phyloP scores from a whole-genome alignment of 2,888 invertebrate species.

The Chrysolina haemoptera region DNA sequence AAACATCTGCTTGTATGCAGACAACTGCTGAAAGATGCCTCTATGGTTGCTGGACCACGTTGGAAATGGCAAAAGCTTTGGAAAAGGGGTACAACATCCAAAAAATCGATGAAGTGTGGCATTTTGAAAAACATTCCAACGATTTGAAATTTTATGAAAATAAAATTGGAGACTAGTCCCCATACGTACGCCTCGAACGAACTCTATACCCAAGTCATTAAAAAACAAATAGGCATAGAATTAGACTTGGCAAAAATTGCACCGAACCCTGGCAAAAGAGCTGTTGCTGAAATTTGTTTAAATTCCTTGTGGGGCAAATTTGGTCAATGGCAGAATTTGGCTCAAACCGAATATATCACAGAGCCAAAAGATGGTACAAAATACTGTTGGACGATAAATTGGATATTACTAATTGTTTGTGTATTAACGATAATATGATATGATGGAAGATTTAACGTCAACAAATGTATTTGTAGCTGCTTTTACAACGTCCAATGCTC shows the following conservation, averaged over 20 bases:
- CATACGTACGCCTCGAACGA: conserved; percentile 44
- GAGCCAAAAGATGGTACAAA: conserved; percentile 38
- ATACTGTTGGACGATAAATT: conserved; percentile 43
- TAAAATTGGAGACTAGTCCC: conserved; percentile 36
- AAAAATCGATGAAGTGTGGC: too few relatives aligned
- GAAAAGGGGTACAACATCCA: conserved; percentile 49
- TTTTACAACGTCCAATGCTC: conserved; percentile 47
- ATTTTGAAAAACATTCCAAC: conserved; percentile 6
- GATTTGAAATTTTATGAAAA: conserved; percentile 48
- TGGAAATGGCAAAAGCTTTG: conserved; percentile 40
- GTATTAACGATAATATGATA: conserved; percentile 43
- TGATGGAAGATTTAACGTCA: conserved; percentile 42
- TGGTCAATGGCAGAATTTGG: conserved; percentile 39
- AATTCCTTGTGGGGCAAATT: conserved; percentile 56
- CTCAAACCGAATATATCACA: conserved; percentile 33
- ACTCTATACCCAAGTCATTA: conserved; percentile 28
- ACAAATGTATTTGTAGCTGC: conserved; percentile 45
- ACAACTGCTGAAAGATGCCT: conserved; percentile 32
- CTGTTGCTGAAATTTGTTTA: conserved; percentile 52
- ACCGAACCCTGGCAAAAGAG: conserved; percentile 49
- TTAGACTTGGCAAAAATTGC: conserved; percentile 32
- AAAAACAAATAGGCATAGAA: conserved; percentile 48
- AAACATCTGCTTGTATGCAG: conserved; percentile 36
- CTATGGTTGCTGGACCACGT: conserved; percentile 38
- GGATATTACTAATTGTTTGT: conserved; percentile 35